Conservation (phyloP, 1,140 invertebrate genomes). For the Drosophila nebulosa region DNA sequence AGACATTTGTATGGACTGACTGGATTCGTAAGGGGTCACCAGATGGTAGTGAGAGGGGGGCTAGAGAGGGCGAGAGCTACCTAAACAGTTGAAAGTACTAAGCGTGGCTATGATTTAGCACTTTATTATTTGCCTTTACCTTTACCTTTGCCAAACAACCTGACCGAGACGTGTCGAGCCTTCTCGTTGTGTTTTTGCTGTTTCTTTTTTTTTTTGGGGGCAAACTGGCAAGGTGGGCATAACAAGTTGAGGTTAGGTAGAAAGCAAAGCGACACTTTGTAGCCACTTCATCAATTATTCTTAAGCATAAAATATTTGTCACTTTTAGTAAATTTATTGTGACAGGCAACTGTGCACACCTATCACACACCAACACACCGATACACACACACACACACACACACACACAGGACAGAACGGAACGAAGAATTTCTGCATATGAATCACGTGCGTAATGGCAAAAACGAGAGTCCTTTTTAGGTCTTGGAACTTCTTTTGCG, state of each 20-base stretch:
- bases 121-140: constrained; percentile 66
- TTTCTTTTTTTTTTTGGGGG: neutral
- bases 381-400: constrained; percentile 2
- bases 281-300: constrained; percentile 80
- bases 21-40: constrained; percentile 35
- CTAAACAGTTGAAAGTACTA: constrained; percentile 67
- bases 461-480: constrained; percentile 46
- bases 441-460: constrained; percentile 77
- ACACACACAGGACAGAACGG: neutral
- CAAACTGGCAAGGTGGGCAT: no score
- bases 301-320: constrained; percentile 80
- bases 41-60: constrained; percentile 4
- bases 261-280: constrained; percentile 39
- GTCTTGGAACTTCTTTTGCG: neutral
- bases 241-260: neutral
- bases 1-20: constrained; percentile 28
- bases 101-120: constrained; percentile 76
- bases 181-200: neutral
- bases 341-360: constrained; percentile 61
- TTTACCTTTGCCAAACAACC: constrained; percentile 28
- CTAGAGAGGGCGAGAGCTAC: constrained; percentile 42
- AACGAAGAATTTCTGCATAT: constrained; percentile 60
- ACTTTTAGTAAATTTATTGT: constrained; percentile 80
- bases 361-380: constrained; percentile 36
- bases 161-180: constrained; percentile 48